Evolutionary conservation across 2,888 invertebrate genomes (phyloP), one percentile per base, ranked within the genome.

Genomic region (Volucella inflata): DNA sequence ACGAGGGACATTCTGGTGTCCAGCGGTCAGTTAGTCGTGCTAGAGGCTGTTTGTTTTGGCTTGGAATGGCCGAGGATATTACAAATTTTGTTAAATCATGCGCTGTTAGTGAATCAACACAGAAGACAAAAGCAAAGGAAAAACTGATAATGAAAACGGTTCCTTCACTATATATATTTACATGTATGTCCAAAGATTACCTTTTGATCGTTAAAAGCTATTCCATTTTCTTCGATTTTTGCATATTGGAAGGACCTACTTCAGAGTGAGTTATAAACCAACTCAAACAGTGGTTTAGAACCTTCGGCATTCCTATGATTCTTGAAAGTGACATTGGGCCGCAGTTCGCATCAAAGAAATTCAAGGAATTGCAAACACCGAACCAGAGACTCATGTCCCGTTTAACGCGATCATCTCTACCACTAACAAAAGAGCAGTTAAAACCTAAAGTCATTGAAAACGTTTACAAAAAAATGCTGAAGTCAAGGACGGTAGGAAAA

Each of bases 301-400:
- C 60, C 4, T 51, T 62, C 16, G 72, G 72, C 11, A 62, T 62
- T 36, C 72, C 62, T 1, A 46, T 46, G 16, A 12, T 44, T 12
- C 53, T 72, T 10, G 72, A 62, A 46, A 62, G 53, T 16, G 36
- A 72, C 12, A 62, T 62, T 53, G 55, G 38, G 17, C 64, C 64
- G 16, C 42, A 46, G 30, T 46, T 62, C 44, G 12, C 42, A 1
- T 44, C 30, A 62, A 62, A 62, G 14, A 9, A 46, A 8, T 59
- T 59, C n/a, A 59, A 59, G 21, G 42, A 44, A 16, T 59, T 60
- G 42, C 17, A 12, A 38, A 17, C 40, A 8, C 48, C 17, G 11
- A 46, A 46, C 36, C 57, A 50, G 60, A 16, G 14, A 59, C 36
- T 42, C 2, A 44, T 51, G 30, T 44, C 42, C n/a, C 42, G 55